These are phyloP conservation scores for Tragelaphus buxtoni DNA, from an alignment of 2,113 vertebrate species.

Conservation along the genomic window DNA sequence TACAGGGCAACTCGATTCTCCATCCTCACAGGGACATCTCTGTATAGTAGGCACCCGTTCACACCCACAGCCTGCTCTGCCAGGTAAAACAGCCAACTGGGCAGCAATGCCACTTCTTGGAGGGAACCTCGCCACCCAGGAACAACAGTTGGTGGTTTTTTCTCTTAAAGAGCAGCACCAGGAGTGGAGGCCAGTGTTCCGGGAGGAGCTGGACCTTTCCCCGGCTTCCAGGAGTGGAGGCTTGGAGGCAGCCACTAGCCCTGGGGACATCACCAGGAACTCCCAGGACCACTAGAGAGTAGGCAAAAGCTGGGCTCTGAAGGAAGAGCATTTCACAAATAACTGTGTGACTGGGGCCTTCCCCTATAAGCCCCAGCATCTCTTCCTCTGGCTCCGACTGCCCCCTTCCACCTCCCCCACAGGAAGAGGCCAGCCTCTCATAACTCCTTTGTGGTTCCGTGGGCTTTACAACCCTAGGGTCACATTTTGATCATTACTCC, in stretches of 20 bases:
- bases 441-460: rapidly evolving
- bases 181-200: background rate
- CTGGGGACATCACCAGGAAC: too few relatives aligned
- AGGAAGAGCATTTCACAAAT: background rate
- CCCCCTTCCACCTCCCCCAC: background rate
- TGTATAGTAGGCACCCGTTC: background rate
- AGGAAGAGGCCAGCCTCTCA: background rate
- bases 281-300: background rate
- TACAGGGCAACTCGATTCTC: rapidly evolving
- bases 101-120: too few relatives aligned
- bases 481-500: too few relatives aligned
- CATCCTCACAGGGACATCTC: rapidly evolving
- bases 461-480: background rate
- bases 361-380: background rate
- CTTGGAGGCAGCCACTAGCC: too few relatives aligned
- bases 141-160: background rate
- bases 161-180: background rate
- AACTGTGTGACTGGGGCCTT: rapidly evolving
- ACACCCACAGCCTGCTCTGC: background rate
- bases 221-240: background rate
- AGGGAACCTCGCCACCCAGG: background rate
- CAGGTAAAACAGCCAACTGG: background rate
- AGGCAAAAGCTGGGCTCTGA: rapidly evolving
- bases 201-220: background rate
- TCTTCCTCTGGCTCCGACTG: background rate